Evolutionary conservation across 1,140 invertebrate genomes (phyloP), one percentile per base, ranked within the genome.

Genomic region (Camponotus floridanus): DNA sequence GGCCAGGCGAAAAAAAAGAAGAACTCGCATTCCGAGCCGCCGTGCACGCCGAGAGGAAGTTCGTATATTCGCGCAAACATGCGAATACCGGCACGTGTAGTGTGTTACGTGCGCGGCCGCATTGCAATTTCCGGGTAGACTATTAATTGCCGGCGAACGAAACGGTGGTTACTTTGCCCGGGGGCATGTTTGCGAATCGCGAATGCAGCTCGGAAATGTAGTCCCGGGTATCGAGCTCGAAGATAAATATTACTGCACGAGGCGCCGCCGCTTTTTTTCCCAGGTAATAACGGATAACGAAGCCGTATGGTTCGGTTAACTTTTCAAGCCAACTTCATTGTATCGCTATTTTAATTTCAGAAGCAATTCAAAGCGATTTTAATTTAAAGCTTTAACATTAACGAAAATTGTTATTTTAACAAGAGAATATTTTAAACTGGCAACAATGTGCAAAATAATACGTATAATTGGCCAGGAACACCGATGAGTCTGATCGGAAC

Each of bases 111-210:
- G 55, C 39, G 26, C 42, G 59, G 87, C 45, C 70, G 76, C 86
- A 70, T 74, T 88, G 87, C 78, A 88, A 89, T 89, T 89, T 89
- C 87, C 87, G 87, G 80, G 81, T 89, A 65, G 87, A 85, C 76
- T 84, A 89, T 89, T 89, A 86, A 88, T 88, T 88, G 78, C 87
- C 59, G 68, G 51, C 61, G 55, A 76, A 67, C 78, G 55, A 86
- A 89, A 79, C 68, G 55, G 81, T 79, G 81, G 78, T 79, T 88
- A 87, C 86, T 87, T 83, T 76, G 65, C 64, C 78, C 51, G 65
- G 76, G 70, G 76, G 70, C 76, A 31, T 76, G 86, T 87, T 76
- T 85, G 80, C 74, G 76, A 71, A 85, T 87, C 71, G 57, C 68
- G 78, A 70, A 70, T 80, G 21, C 64, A 26, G 76, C 76, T 68